phyloP scores from a whole-genome alignment of 1,140 invertebrate genomes.

The Drosophila nikananu region DNA sequence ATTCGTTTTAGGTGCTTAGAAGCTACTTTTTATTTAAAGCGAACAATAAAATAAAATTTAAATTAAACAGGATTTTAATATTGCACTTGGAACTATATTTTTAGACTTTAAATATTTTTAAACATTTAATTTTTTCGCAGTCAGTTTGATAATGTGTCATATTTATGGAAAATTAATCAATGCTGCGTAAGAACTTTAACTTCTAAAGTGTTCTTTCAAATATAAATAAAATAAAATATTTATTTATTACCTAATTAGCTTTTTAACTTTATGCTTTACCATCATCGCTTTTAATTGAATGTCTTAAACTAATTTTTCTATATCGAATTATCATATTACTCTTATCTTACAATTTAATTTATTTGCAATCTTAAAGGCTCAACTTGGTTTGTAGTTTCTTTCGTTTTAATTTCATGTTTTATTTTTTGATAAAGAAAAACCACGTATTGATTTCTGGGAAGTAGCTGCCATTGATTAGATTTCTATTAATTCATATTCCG shows the following conservation, averaged over 20 bases:
- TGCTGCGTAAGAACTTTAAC: no score
- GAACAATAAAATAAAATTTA: background rate
- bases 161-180: background rate
- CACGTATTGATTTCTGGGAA: conserved; percentile 12
- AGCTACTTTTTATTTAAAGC: background rate
- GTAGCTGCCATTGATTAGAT: conserved; percentile 20
- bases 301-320: no score
- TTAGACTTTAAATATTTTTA: no score
- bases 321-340: background rate
- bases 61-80: background rate
- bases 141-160: no score
- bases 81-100: no score
- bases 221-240: no score
- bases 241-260: background rate
- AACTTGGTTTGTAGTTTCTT: no score
- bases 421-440: background rate
- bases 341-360: background rate
- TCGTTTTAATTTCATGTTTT: background rate
- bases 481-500: background rate
- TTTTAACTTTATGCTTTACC: no score
- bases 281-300: no score
- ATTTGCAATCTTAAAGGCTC: no score
- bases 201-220: background rate
- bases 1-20: background rate
- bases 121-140: no score